phyloP scores from a whole-genome alignment of 2,113 vertebrate species.

The Alaudala cheleensis region DNA sequence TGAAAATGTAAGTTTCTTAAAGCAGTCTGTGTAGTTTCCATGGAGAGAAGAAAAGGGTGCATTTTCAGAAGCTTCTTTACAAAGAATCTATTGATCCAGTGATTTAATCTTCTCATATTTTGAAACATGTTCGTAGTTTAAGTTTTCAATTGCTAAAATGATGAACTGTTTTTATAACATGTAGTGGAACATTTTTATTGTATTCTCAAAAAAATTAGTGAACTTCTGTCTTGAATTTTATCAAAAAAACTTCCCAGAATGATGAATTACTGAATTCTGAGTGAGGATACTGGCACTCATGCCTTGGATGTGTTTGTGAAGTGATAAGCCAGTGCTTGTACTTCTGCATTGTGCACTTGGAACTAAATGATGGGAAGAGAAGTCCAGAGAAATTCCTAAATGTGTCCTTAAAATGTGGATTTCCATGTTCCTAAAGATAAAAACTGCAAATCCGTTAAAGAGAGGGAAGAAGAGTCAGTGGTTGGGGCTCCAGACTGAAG shows the following conservation, averaged over 20 bases:
- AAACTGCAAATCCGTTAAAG: not conserved
- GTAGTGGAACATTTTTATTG: not conserved
- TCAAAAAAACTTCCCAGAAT: not conserved
- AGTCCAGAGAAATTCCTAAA: not conserved
- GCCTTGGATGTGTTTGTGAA: accelerated
- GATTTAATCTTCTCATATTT: not conserved
- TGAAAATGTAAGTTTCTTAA: not conserved
- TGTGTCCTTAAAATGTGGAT: not conserved
- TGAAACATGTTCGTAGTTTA: accelerated
- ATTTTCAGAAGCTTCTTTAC: not conserved
- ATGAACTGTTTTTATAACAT: accelerated
- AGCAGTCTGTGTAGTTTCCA: accelerated
- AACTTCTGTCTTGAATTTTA: not conserved
- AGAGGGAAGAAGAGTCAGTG: not conserved
- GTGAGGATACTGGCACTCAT: not conserved
- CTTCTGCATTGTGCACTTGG: accelerated
- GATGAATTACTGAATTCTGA: not conserved
- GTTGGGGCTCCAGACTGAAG: not conserved
- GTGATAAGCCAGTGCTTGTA: not conserved
- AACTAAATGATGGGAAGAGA: not conserved
- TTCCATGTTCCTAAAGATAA: not conserved
- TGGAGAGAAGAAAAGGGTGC: not conserved
- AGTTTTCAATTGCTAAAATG: not conserved
- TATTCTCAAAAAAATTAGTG: not conserved
- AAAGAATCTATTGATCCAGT: not conserved